Conservation (phyloP, 2,888 invertebrate genomes). For the Agrotis puta region DNA sequence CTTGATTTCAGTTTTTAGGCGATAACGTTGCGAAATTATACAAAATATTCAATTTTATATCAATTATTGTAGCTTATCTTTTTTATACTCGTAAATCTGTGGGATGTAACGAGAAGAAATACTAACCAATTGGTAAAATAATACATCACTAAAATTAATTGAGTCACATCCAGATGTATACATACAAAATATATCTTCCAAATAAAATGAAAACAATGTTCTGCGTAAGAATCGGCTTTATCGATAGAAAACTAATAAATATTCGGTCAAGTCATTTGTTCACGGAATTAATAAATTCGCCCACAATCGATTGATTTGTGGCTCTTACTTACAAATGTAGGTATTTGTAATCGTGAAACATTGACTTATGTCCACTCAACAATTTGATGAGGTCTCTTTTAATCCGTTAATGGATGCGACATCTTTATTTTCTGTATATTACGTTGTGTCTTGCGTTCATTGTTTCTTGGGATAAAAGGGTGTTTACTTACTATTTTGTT, state of each 20-base stretch:
- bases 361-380: conserved; percentile 24
- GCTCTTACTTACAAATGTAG: conserved; percentile 12
- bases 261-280: conserved; percentile 46
- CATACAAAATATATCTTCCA: neutral
- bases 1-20: no score
- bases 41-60: no score
- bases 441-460: neutral
- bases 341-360: conserved; percentile 17
- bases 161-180: no score
- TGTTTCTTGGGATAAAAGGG: neutral
- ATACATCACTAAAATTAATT: neutral
- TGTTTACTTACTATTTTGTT: neutral
- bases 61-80: no score
- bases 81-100: no score
- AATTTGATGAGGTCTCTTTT: conserved; percentile 31
- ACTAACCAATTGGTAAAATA: neutral
- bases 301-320: conserved; percentile 34
- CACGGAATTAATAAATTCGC: conserved; percentile 43
- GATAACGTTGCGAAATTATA: no score
- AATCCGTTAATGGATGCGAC: conserved; percentile 20
- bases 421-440: conserved; percentile 15
- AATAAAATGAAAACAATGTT: conserved; percentile 18
- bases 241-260: conserved; percentile 47
- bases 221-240: conserved; percentile 14
- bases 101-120: neutral